Evolutionary conservation across 2,888 invertebrate species (phyloP), one percentile per base, ranked within the genome.

Genomic region (Temnothorax rugatulus): DNA sequence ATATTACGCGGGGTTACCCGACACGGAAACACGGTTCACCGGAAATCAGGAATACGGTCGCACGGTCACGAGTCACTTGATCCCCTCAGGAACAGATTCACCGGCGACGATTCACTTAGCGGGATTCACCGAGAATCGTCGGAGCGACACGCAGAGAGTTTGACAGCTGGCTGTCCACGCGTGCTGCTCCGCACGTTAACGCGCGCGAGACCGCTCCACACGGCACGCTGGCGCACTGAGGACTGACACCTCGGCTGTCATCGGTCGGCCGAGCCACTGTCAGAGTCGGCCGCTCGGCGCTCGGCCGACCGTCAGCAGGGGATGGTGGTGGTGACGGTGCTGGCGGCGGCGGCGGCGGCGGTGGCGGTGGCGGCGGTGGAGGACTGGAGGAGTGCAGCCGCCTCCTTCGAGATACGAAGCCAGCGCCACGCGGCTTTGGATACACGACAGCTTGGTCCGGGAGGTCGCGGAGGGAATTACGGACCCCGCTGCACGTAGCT

Each of bases 171-270:
- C 73, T 86, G 89, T 73, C 88, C 88, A 89, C 90, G 88, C 89
- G 89, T 71, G 79, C 47, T 75, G 50, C 75, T 73, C 63, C 69
- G 71, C 79, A 69, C 50, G 52, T 61, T 54, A 59, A 69, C 34
- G 34, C 34, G 18, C 54, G 59, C 34, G 69, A 86, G 29, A 38
- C 84, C 83, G 76, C 44, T 84, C 44, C 75, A 87, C 77, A 74
- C 89, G 38, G 85, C 59, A 84, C 89, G 86, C 85, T 88, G 88
- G 89, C 84, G 79, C 84, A 88, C 86, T 85, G 87, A 87, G 87
- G 87, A 92, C 93, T 93, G 93, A 89, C 91, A 91, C 88, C 91
- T 91, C 89, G 90, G 88, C 92, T 93, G 93, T 93, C 92, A 93
- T 90, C 88, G 87, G 86, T 87, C 85, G 83, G 64, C 85, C 84